Conservation (phyloP, 2,888 invertebrate genomes). For the Diaperis boleti region DNA sequence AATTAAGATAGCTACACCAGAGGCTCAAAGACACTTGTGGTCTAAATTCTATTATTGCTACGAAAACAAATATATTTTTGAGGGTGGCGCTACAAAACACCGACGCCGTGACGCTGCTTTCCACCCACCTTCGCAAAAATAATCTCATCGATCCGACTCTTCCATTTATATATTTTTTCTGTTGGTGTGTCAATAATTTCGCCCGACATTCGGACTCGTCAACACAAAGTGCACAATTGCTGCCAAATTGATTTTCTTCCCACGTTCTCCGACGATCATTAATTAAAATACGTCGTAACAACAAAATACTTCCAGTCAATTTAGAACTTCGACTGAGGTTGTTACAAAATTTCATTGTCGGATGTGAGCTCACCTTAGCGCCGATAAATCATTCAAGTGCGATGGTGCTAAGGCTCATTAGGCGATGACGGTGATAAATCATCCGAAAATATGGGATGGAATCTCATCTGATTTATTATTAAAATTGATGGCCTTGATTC, state of each 20-base stretch:
- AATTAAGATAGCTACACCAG: no score
- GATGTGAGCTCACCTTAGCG: background rate
- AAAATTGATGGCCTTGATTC: background rate
- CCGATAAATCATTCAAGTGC: conserved; percentile 5
- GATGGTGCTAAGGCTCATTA: background rate
- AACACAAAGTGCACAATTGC: background rate
- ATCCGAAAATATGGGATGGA: background rate
- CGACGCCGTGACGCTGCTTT: no score
- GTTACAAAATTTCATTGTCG: conserved; percentile 2
- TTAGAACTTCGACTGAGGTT: background rate
- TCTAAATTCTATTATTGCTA: no score
- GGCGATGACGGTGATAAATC: conserved; percentile 6
- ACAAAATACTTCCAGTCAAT: background rate
- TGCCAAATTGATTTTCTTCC: background rate
- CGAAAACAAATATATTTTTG: no score
- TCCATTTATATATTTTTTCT: background rate
- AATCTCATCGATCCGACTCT: no score
- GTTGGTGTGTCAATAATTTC: no score
- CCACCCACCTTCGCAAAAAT: no score
- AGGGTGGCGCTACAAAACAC: no score
- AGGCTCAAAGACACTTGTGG: no score
- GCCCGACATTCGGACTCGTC: background rate
- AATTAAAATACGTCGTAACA: background rate
- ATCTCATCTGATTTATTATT: background rate
- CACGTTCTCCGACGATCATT: background rate